These are phyloP conservation scores for Rhea pennata DNA, from an alignment of 2,113 vertebrate species.

Conservation along the genomic window DNA sequence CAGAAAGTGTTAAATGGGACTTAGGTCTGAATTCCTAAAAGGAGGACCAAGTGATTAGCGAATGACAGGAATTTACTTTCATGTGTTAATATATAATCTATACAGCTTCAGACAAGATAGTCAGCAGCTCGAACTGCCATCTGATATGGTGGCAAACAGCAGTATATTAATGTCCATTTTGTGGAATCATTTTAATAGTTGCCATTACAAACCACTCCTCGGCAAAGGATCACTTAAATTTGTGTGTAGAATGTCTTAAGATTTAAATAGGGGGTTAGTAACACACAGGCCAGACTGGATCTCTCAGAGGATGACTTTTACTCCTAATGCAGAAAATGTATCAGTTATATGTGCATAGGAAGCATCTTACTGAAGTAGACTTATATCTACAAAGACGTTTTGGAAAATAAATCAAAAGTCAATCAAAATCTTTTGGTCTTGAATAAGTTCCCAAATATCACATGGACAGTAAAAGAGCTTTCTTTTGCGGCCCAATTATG, in stretches of 20 bases:
- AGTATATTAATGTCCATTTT: neutral
- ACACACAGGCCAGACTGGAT: neutral
- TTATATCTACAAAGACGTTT: neutral
- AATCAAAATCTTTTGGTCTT: neutral
- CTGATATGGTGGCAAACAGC: neutral
- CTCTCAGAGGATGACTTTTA: neutral
- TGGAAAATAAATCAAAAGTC: conserved; percentile 16
- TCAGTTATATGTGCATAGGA: neutral
- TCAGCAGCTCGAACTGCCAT: neutral
- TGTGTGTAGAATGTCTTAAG: neutral
- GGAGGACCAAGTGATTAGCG: neutral
- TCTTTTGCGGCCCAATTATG: conserved; percentile 8
- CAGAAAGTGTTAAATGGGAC: neutral
- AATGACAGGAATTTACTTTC: neutral
- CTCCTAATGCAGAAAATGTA: neutral
- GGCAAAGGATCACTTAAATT: neutral
- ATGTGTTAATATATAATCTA: neutral
- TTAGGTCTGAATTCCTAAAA: neutral
- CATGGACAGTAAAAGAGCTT: neutral
- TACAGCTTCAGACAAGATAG: neutral
- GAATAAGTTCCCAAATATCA: neutral
- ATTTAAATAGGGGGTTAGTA: neutral
- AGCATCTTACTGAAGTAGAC: neutral
- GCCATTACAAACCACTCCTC: neutral
- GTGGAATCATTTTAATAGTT: neutral